Evolutionary conservation across 2,888 invertebrate species (phyloP).

Genomic region (Lumbricus terrestris): DNA sequence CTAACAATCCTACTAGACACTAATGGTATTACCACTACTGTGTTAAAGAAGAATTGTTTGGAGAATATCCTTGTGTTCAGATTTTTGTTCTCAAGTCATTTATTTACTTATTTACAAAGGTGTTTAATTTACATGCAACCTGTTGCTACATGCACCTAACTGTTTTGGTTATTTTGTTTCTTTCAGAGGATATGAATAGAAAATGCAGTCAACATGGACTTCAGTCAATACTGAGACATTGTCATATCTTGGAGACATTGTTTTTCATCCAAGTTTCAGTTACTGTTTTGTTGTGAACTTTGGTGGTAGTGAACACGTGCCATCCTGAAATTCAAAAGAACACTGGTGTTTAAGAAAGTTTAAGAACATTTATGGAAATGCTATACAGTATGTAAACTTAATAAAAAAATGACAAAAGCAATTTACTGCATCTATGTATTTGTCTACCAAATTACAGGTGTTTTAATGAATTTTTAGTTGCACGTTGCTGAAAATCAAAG

Average conservation of each 20-base stretch:
- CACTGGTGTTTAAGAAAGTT: background rate
- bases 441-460: background rate
- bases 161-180: background rate
- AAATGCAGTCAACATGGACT: background rate
- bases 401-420: background rate
- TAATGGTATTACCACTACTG: no score
- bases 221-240: conserved; percentile 5
- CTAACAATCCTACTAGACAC: no score
- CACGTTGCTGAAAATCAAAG: background rate
- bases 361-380: background rate
- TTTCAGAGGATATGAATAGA: conserved; percentile 7
- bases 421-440: background rate
- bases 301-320: background rate
- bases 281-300: background rate
- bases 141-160: background rate
- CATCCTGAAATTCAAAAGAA: conserved; percentile 9
- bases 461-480: background rate
- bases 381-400: background rate
- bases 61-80: background rate
- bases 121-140: background rate
- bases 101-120: background rate
- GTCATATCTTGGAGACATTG: background rate
- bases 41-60: no score
- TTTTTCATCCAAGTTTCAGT: background rate
- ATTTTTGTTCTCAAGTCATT: background rate